Base-by-base conservation (phyloP, 1,140 invertebrate species). In the Saccostrea echinata region DNA sequence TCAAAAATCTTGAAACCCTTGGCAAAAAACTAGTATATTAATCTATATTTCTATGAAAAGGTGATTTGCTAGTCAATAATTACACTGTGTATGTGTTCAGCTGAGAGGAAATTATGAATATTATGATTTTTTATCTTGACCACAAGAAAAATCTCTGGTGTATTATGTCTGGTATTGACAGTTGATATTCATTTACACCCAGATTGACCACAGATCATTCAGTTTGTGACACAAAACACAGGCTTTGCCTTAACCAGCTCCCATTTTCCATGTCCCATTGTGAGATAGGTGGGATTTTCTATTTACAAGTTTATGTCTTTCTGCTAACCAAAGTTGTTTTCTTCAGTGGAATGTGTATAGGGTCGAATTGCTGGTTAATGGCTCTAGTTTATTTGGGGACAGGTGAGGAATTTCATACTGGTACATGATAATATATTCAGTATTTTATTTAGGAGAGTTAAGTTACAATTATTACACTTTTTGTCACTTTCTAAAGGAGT, bases 301-400 rank as follows among this genome's bases (percentile, higher is more conserved):
- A 0, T 76, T 43, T 43, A 43, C 43, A 6, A 76, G 16, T 30
- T 76, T 76, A 27, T 76, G 68, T 30, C 24, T 30, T 27, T 33
- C 33, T 76, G 68, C 27, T 76, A 61, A 61, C 55, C 55, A 61
- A n/a, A 61, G 55, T n/a, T 61, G 30, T 76, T 76, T 76, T 76
- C 30, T 76, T 27, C 13, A 16, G 68, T n/a, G 68, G 68, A 76
- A 27, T 71, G 64, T 71, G 64, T 30, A 9, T 9, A 76, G 68
- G 68, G 68, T 76, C 13, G 27, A 30, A 76, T 76, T 30, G 12
- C 68, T 76, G 24, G 24, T 76, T 33, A 76, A 76, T 76, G 68
- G 30, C 18, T 76, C 1, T 76, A 16, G 11, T 33, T 43, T 27
- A 30, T 27, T 76, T 76, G 24, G 16, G 27, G 30, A 76, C 68